Evolutionary conservation across 2,888 invertebrate species (phyloP).

Genomic region (Torymus aiolomorphi): DNA sequence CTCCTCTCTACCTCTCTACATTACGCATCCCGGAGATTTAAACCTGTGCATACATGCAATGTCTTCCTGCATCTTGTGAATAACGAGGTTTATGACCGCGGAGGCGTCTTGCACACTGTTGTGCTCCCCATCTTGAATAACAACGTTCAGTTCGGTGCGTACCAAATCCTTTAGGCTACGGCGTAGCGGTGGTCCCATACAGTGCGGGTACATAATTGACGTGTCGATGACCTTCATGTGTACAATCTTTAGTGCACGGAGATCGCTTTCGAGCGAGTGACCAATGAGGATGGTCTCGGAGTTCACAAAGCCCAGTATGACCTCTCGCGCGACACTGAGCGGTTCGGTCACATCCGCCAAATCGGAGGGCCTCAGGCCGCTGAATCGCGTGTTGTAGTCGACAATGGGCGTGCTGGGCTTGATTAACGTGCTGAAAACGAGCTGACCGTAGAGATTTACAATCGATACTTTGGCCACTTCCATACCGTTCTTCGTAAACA

Average conservation of each 20-base stretch:
- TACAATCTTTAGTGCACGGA: slow-evolving; percentile 89
- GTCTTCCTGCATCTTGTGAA: slow-evolving; percentile 72
- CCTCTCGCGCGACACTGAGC: slow-evolving; percentile 88
- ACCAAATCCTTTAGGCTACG: slow-evolving; percentile 89
- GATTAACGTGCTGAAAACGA: slow-evolving; percentile 92
- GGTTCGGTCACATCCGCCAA: slow-evolving; percentile 81
- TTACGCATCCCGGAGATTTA: no score
- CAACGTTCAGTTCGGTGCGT: slow-evolving; percentile 83
- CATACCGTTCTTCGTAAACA: slow-evolving; percentile 90
- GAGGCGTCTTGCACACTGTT: slow-evolving; percentile 95
- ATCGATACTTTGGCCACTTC: slow-evolving; percentile 93
- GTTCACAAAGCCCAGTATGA: slow-evolving; percentile 87
- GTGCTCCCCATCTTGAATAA: slow-evolving; percentile 89
- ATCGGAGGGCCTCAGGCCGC: slow-evolving; percentile 82
- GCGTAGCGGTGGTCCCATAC: slow-evolving; percentile 88
- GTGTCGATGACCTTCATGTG: slow-evolving; percentile 94
- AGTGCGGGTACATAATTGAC: slow-evolving; percentile 90
- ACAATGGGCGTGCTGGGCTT: slow-evolving; percentile 88
- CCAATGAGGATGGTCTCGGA: slow-evolving; percentile 94
- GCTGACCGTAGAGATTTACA: slow-evolving; percentile 83
- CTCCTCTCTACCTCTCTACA: no score
- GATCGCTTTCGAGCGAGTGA: slow-evolving; percentile 95
- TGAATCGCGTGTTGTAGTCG: slow-evolving; percentile 96
- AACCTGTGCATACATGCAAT: no score
- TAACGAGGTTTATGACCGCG: slow-evolving; percentile 91